phyloP scores from a whole-genome alignment of 1,140 invertebrate species.

The Drosophila mauritiana region DNA sequence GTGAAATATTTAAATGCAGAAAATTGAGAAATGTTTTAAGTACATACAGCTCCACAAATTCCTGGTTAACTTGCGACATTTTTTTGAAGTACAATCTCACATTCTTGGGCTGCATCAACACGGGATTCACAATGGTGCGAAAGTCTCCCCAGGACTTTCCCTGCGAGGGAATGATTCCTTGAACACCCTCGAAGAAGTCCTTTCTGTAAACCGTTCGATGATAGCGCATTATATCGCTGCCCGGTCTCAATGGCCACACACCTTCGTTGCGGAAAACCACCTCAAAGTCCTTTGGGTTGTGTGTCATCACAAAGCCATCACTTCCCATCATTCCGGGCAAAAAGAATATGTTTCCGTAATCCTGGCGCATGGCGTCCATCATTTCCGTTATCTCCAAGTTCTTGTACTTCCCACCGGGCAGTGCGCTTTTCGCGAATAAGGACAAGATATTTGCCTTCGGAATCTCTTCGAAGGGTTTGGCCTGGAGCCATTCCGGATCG shows the following conservation, averaged over 20 bases:
- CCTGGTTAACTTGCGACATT: constrained; percentile 73
- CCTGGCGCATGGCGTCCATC: constrained; percentile 25
- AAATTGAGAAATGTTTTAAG: rapidly evolving
- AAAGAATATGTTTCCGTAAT: constrained; percentile 49
- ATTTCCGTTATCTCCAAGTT: constrained; percentile 30
- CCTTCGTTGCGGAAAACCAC: constrained; percentile 60
- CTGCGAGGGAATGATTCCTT: constrained; percentile 55
- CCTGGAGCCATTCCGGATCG: constrained; percentile 54
- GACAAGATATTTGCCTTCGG: constrained; percentile 33
- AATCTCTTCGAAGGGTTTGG: constrained; percentile 53
- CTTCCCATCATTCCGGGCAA: constrained; percentile 32
- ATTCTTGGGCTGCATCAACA: constrained; percentile 76
- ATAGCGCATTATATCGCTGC: constrained; percentile 28
- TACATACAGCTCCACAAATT: constrained; percentile 70
- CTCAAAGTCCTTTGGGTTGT: constrained; percentile 66
- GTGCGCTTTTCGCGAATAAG: constrained; percentile 14
- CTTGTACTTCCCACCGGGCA: constrained; percentile 62
- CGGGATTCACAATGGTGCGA: constrained; percentile 65
- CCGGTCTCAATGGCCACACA: constrained; percentile 64
- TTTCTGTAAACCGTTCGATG: constrained; percentile 46
- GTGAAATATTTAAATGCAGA: background rate
- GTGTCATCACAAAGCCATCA: constrained; percentile 37
- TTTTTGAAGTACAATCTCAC: constrained; percentile 61
- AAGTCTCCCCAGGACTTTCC: constrained; percentile 68
- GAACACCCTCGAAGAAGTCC: constrained; percentile 57